Evolutionary conservation across 2,888 invertebrate genomes (phyloP), one percentile per base, ranked within the genome.

Genomic region (Zonitis immaculata): DNA sequence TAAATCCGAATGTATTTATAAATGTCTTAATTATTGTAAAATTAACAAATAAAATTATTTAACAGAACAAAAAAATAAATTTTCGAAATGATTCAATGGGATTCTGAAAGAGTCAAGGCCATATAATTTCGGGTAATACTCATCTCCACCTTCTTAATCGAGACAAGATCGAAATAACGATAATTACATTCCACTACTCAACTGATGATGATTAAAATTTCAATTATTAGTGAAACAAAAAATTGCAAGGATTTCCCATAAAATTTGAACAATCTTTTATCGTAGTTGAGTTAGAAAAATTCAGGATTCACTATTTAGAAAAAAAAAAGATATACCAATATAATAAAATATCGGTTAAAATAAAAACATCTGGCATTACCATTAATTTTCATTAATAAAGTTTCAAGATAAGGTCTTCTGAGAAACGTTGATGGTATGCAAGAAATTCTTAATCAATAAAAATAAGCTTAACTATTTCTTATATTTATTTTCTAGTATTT

Each of bases 11-110:
- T 62, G 65, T 67, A 67, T 61, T 65, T 66, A 65, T 67, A 65
- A 57, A 67, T 65, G 63, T 64, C 58, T 60, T 56, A 57, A 65
- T 63, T 59, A 60, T 49, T 63, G 60, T 60, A 58, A 63, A 60
- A 61, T 61, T 59, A 65, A 39, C 6, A 39, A 39, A 3, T 18
- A 39, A 2, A 16, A 35, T 20, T 18, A 20, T 18, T 39, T 11
- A 9, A 12, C 14, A 35, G 35, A 35, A 8, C 18, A 20, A 20
- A 2, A 9, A 18, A 18, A 18, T 20, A 20, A 20, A 39, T 20
- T 20, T 18, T n/a, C 9, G 16, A 39, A 20, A 39, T 39, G 18
- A 20, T 16, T 20, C 11, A 39, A 39, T 39, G 39, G 39, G 39
- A 20, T 11, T 39, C 20, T 39, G 9, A 4, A 18, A 3, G 6